Base-by-base conservation (phyloP, 1,140 invertebrate species). In the Diploscapter pachys region DNA sequence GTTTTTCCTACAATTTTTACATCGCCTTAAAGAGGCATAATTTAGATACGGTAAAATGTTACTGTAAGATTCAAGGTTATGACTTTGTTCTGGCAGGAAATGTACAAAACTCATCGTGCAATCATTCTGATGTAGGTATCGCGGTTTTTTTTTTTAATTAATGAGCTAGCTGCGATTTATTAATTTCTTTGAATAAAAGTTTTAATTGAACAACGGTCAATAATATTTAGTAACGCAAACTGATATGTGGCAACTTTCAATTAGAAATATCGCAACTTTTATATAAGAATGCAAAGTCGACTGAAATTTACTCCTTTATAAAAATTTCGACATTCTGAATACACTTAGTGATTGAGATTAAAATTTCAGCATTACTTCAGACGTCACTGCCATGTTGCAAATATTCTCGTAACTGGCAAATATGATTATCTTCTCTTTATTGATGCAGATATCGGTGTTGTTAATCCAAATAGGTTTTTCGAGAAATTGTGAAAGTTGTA, bases 371-470 rank as follows among this genome's bases (percentile, higher is more conserved):
- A 63, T 5, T 72, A 66, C 61, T 78, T 78, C 69, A 62, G 77
- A 48, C 68, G 77, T 2, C 77, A 78, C 55, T 78, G 77, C 48
- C 72, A 77, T 54, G 75, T 66, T 8, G 69, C 77, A 4, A 50
- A 72, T 67, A 9, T 77, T 11, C 13, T 78, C 3, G 52, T n/a
- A n/a, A n/a, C n/a, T n/a, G n/a, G 72, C 9, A 50, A 78, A 31
- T 56, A n/a, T n/a, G 56, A 69, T 9, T 78, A 70, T 69, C 52
- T 74, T 9, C 13, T 78, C 3, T 78, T 78, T 66, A 51, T 78
- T 56, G 77, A 78, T 48, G 77, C 77, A 49, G 77, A 78, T 55
- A 52, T 64, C 13, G 75, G 69, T n/a, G 75, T 78, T 59, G 64
- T 78, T 4, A 78, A 78, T 61, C 75, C 77, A 4, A 50, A 78